These are phyloP conservation scores for Chloropsis hardwickii DNA, from an alignment of 2,113 vertebrate species.

Conservation along the genomic window DNA sequence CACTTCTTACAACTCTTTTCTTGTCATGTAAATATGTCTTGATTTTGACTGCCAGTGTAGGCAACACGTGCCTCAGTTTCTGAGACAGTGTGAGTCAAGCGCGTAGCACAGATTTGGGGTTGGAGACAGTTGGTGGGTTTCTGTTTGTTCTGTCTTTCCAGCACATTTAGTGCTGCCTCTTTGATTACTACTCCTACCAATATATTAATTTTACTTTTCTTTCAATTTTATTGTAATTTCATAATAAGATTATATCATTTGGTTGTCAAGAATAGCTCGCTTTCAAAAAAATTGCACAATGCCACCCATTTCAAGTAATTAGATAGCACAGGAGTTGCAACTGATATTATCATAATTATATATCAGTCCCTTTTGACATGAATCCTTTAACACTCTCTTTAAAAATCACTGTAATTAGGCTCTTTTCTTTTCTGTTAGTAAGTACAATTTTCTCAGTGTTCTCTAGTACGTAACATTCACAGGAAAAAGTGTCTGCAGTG, in stretches of 20 bases:
- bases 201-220: neutral
- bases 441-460: constrained; percentile 11
- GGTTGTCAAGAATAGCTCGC: neutral
- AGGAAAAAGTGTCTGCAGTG: neutral
- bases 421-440: neutral
- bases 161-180: neutral
- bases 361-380: neutral
- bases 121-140: neutral
- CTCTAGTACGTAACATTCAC: neutral
- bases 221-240: neutral
- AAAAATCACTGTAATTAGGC: constrained; percentile 38
- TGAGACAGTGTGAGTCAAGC: neutral
- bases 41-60: neutral
- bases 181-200: neutral
- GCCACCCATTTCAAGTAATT: constrained; percentile 14
- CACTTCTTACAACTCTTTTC: neutral
- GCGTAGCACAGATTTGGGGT: neutral
- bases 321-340: neutral
- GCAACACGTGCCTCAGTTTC: neutral
- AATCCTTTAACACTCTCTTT: neutral
- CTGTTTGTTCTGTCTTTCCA: neutral
- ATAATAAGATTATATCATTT: neutral
- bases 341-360: constrained; percentile 15
- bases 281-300: neutral
- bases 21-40: neutral